phyloP scores from a whole-genome alignment of 1,140 invertebrate species.

The Drosophila pectinifera region DNA sequence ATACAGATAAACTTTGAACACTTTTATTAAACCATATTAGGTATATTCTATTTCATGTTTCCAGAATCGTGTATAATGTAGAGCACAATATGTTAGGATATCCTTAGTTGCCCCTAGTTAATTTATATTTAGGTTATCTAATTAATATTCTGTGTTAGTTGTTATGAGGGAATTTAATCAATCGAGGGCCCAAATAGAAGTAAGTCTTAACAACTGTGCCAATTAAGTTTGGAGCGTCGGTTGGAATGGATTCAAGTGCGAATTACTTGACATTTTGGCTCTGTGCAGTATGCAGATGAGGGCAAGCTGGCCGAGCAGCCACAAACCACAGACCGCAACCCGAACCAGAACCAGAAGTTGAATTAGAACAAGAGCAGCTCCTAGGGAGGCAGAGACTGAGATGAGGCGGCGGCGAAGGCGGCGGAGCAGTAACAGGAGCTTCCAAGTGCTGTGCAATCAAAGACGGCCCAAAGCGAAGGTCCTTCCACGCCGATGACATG shows the following conservation, averaged over 20 bases:
- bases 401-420: neutral
- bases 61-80: neutral
- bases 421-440: conserved; percentile 41
- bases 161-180: neutral
- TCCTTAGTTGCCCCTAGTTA: neutral
- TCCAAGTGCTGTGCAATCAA: conserved; percentile 57
- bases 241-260: conserved; percentile 22
- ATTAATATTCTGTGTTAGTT: too few species aligned
- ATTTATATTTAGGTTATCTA: too few species aligned
- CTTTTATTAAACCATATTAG: neutral
- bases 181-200: neutral
- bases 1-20: too few species aligned
- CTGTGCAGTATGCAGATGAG: conserved; percentile 55
- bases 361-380: conserved; percentile 20
- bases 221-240: conserved; percentile 8
- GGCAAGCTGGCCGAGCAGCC: conserved; percentile 26
- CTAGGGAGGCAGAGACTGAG: neutral
- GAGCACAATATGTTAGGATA: neutral
- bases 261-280: conserved; percentile 45
- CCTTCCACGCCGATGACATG: conserved; percentile 28
- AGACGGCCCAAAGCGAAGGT: conserved; percentile 19
- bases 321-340: conserved; percentile 28
- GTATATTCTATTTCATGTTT: too few species aligned
- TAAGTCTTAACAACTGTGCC: neutral
- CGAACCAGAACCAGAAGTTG: conserved; percentile 18